These are phyloP conservation scores for pig (Sus scrofa) DNA, from an alignment of 2,113 vertebrate species.

Conservation along the genomic window DNA sequence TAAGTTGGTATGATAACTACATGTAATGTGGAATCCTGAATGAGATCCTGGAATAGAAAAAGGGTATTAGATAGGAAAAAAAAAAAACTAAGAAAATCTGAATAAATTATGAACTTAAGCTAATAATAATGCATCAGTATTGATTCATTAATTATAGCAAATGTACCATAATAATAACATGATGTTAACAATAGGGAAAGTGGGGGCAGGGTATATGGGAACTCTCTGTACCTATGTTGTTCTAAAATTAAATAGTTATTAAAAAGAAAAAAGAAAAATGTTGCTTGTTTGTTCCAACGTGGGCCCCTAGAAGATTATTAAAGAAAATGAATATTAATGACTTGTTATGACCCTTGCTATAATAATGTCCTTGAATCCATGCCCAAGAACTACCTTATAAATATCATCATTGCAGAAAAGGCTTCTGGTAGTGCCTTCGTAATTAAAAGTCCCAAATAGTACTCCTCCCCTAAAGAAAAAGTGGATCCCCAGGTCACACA, in stretches of 20 bases:
- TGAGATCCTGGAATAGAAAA: background rate
- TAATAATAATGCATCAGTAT: conserved; percentile 13
- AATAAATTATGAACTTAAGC: background rate
- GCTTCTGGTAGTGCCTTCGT: background rate
- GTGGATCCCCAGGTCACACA: background rate
- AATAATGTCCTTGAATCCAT: background rate
- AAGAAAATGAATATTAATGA: conserved; percentile 43
- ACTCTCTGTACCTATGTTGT: background rate
- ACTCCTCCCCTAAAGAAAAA: background rate
- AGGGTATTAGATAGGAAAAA: background rate
- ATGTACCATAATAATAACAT: background rate
- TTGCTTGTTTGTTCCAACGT: background rate
- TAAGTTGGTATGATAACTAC: background rate
- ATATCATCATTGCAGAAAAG: conserved; percentile 2
- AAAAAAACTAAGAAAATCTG: background rate
- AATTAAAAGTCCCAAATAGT: background rate
- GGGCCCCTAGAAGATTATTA: background rate
- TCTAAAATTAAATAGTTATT: conserved; percentile 21
- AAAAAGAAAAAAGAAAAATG: background rate
- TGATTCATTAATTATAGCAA: background rate
- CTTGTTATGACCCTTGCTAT: background rate
- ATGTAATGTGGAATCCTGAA: background rate
- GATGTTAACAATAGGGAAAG: conserved; percentile 2
- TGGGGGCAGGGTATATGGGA: background rate
- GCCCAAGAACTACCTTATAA: background rate